Base-by-base conservation (phyloP, 2,113 vertebrate genomes). In the Nothobranchius kuhntae region DNA sequence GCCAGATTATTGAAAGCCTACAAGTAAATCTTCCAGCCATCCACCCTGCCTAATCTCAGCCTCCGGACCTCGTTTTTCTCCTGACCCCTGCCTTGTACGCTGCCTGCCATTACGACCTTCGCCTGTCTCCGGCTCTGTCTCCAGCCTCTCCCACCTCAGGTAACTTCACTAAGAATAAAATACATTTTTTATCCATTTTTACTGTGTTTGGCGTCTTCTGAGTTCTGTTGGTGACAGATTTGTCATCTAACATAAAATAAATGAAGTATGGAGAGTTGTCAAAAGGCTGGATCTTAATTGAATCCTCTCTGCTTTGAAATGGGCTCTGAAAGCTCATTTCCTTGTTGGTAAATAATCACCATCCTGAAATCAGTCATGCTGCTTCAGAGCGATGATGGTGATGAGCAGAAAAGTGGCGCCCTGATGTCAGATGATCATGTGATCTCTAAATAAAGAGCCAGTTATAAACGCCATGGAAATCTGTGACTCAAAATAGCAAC, bases 301-400 rank as follows among this genome's bases (percentile, higher is more conserved):
- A 80, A 80, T 83, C 73, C 42, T 53, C 53, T 45, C 58, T 17
- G 13, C n/a, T 51, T 72, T 70, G 61, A 53, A 84, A 83, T 71
- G 53, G 45, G 62, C 26, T 58, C 21, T 71, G 61, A 81, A 84
- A 77, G 64, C 53, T 69, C 3, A 83, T 83, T 85, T 85, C 58
- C 63, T 70, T 17, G 62, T 65, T 21, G 17, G 65, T 73, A 78
- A 83, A 80, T 73, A 81, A 66, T 55, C 50, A 35, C 17, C 75
- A 61, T 54, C 36, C 17, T 15, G 53, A 56, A 6, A 51, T 13
- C 52, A 36, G 6, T 17, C 62, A 76, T 3, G 52, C 38, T 0
- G 3, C 12, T 60, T 53, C 44, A 13, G 26, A 42, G 61, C 55
- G 65, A 60, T 57, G 61, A 57, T 40, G 38, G 9, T 40, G 38